Evolutionary conservation across 2,797 vertebrate genomes (phyloP).

Genomic region (Myotis vivesi): DNA sequence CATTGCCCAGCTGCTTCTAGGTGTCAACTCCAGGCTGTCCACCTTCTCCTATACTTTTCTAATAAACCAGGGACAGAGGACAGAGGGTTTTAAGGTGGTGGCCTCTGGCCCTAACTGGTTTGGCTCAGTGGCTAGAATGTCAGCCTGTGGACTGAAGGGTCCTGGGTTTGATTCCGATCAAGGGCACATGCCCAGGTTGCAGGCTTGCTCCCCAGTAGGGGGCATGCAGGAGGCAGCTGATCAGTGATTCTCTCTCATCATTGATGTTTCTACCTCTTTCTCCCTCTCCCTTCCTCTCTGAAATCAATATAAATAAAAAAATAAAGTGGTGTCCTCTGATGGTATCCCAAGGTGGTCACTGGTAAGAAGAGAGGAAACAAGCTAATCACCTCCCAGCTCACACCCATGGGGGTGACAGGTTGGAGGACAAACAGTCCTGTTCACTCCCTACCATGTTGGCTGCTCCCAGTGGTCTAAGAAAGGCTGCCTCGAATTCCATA

Average conservation of each 20-base stretch:
- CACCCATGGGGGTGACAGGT: rapidly evolving
- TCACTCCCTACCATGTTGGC: background rate
- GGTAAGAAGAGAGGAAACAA: background rate
- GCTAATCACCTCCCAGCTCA: background rate
- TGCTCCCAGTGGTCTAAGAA: background rate
- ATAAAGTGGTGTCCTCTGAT: background rate
- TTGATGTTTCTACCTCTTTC: too few relatives aligned
- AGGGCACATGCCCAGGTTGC: too few relatives aligned
- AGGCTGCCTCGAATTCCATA: rapidly evolving
- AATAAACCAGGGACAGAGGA: background rate
- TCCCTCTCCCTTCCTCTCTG: too few relatives aligned
- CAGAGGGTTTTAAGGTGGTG: background rate
- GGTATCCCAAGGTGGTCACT: background rate
- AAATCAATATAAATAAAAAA: too few relatives aligned
- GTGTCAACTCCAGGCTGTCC: background rate
- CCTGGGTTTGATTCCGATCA: too few relatives aligned
- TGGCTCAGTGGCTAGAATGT: too few relatives aligned
- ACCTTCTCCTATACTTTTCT: background rate
- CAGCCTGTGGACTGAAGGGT: too few relatives aligned
- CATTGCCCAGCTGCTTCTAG: background rate
- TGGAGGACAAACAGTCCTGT: background rate
- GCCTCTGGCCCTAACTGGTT: background rate
- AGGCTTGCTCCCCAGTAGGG: too few relatives aligned
- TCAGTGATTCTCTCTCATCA: too few relatives aligned
- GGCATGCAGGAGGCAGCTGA: too few relatives aligned